Evolutionary conservation across 2,797 vertebrate species (phyloP).

Genomic region (Bucorvus abyssinicus): DNA sequence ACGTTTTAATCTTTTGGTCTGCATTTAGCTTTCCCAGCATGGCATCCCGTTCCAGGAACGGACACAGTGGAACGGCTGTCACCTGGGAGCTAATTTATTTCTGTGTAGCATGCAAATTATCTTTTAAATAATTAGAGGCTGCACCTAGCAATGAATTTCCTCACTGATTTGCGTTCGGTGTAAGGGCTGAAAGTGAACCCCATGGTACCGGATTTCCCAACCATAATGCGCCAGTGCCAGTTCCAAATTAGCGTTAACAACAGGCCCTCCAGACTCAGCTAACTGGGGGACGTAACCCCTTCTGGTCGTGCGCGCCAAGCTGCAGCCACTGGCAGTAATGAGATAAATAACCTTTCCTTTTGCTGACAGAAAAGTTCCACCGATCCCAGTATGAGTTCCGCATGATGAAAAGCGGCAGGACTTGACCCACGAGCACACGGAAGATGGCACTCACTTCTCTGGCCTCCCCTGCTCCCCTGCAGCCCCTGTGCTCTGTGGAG

Average conservation of each 20-base stretch:
- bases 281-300: background rate
- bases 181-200: constrained; percentile 34
- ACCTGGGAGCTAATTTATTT: constrained; percentile 70
- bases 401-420: background rate
- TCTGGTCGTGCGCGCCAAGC: accelerated
- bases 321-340: background rate
- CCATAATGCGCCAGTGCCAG: background rate
- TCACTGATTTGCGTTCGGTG: background rate
- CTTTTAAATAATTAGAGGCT: constrained; percentile 65
- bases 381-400: background rate
- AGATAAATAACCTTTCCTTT: background rate
- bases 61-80: constrained; percentile 54
- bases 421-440: background rate
- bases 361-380: background rate
- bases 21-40: constrained; percentile 39
- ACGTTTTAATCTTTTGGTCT: constrained; percentile 25
- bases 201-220: constrained; percentile 38
- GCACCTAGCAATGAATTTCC: constrained; percentile 59
- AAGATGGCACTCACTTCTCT: background rate
- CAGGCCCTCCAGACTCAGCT: background rate
- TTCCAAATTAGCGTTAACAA: constrained; percentile 39
- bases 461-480: background rate
- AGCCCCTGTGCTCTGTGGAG: background rate
- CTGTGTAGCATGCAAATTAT: constrained; percentile 64
- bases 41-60: constrained; percentile 43